A percentile compares a stretch with the other conserved stretches of the same genome.
phyloP scores from a whole-genome alignment of 2,113 vertebrate species.

The Halichoeres trimaculatus region DNA sequence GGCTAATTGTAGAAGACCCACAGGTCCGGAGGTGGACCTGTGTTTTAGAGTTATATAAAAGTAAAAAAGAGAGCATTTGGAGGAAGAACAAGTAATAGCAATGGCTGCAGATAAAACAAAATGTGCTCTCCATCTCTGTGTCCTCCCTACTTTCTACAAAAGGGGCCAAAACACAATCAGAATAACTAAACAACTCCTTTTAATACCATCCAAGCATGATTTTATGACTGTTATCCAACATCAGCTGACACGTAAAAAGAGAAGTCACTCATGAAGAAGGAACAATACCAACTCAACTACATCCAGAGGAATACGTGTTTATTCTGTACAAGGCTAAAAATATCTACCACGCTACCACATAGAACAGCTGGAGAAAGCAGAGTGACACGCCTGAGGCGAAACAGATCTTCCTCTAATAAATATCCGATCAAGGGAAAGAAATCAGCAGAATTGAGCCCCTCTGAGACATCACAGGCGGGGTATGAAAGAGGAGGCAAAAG shows the following conservation, averaged over 20 bases:
- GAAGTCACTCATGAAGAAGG: neutral
- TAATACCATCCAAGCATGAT: slow-evolving; percentile 8
- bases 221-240: neutral
- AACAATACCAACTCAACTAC: slow-evolving; percentile 7
- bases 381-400: slow-evolving; percentile 39
- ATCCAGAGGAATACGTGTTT: slow-evolving; percentile 29
- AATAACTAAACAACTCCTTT: slow-evolving; percentile 32
- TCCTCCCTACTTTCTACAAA: slow-evolving; percentile 15
- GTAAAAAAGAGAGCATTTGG: slow-evolving; percentile 1
- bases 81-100: slow-evolving; percentile 5
- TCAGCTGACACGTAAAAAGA: neutral
- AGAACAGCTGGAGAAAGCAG: slow-evolving; percentile 31
- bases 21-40: slow-evolving; percentile 3
- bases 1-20: neutral
- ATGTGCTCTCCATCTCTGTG: neutral
- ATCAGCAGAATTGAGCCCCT: slow-evolving; percentile 44
- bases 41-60: slow-evolving; percentile 22
- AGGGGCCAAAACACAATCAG: slow-evolving; percentile 50
- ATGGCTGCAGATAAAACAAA: slow-evolving; percentile 16
- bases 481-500: slow-evolving; percentile 5
- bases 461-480: slow-evolving; percentile 26
- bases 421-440: slow-evolving; percentile 54
- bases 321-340: slow-evolving; percentile 33
- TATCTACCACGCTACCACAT: slow-evolving; percentile 35
- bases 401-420: slow-evolving; percentile 46